These are phyloP conservation scores for Panulirus ornatus DNA, from an alignment of 1,140 invertebrate genomes.

Conservation along the genomic window DNA sequence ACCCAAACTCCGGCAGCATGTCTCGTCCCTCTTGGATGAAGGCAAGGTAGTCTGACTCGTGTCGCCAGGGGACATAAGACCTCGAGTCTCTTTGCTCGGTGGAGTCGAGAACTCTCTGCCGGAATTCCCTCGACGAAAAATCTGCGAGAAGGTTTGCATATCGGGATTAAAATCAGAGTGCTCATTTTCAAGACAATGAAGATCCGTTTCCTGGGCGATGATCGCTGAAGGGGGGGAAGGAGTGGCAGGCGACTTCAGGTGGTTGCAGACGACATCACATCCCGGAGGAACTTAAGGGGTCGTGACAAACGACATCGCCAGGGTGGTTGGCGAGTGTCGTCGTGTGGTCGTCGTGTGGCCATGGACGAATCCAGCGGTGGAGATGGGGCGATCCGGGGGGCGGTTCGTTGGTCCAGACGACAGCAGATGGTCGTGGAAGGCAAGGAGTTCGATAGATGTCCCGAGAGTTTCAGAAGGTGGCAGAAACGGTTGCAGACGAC, in stretches of 20 bases:
- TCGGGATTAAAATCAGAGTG: constrained; percentile 63
- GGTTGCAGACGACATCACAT: no score
- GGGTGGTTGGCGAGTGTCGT: no score
- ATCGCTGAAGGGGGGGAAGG: constrained; percentile 3
- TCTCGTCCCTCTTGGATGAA: neutral
- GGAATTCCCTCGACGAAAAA: neutral
- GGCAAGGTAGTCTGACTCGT: neutral
- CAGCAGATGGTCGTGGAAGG: neutral
- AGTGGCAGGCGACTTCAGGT: no score
- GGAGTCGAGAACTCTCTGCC: neutral
- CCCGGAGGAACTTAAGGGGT: no score
- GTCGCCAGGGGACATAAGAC: neutral
- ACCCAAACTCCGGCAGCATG: neutral
- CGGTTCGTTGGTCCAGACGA: neutral
- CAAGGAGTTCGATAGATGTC: no score
- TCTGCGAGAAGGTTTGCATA: constrained; percentile 54
- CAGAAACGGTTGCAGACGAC: no score
- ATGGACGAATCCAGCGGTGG: no score
- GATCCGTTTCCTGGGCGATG: constrained; percentile 25
- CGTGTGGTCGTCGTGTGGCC: no score
- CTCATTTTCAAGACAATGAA: constrained; percentile 65
- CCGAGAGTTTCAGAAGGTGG: no score
- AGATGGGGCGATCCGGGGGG: neutral
- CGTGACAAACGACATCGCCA: no score
- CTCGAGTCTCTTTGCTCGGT: neutral